phyloP scores from a whole-genome alignment of 2,888 invertebrate species.

The Leptopterna dolabrata region DNA sequence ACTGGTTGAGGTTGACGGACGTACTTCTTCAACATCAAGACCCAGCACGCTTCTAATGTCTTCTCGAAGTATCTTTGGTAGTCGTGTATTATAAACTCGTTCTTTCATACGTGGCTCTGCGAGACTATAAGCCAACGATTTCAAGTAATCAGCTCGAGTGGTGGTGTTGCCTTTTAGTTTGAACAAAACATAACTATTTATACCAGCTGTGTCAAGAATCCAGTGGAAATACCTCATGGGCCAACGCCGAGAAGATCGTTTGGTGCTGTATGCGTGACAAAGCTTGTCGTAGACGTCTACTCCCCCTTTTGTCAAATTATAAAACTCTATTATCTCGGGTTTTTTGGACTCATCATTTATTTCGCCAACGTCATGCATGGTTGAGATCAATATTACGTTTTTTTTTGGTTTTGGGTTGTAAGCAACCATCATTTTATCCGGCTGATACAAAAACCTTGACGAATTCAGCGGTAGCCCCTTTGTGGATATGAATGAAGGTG shows the following conservation, averaged over 20 bases:
- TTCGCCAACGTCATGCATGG: conserved; percentile 62
- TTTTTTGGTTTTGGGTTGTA: conserved; percentile 12
- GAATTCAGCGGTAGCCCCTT: background rate
- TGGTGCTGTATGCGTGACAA: conserved; percentile 61
- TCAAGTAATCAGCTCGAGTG: too few relatives aligned
- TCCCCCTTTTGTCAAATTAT: conserved; percentile 63
- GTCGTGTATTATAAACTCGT: too few relatives aligned
- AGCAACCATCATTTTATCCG: conserved; percentile 10
- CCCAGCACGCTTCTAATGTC: too few relatives aligned
- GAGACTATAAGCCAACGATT: too few relatives aligned
- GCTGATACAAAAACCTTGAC: conserved; percentile 30
- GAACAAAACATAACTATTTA: conserved; percentile 59
- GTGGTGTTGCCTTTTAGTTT: background rate
- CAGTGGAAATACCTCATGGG: conserved; percentile 62
- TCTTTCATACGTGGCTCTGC: too few relatives aligned
- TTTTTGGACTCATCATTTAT: conserved; percentile 61
- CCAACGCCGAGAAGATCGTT: conserved; percentile 62
- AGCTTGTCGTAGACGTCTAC: conserved; percentile 63
- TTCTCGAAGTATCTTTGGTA: too few relatives aligned
- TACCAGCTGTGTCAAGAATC: conserved; percentile 62
- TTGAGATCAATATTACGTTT: conserved; percentile 62
- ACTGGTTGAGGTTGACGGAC: too few relatives aligned
- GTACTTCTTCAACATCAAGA: too few relatives aligned
- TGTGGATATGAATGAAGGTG: conserved; percentile 56
- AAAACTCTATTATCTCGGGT: conserved; percentile 63